Evolutionary conservation across 2,113 vertebrate genomes (phyloP).

Genomic region (Thalassarche chlororhynchos): DNA sequence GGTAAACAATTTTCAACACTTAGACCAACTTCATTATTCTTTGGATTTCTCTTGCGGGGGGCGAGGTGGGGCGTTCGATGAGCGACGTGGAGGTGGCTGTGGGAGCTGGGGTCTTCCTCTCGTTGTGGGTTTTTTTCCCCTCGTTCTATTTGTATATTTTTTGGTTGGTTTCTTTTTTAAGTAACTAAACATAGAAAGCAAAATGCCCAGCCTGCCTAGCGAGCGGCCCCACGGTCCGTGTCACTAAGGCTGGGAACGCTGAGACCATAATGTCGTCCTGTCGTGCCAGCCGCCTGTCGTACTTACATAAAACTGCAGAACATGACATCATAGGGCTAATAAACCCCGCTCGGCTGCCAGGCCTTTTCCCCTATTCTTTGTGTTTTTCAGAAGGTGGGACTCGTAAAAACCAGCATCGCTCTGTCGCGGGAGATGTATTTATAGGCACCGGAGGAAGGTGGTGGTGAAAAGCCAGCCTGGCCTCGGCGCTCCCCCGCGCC

Average conservation of each 20-base stretch:
- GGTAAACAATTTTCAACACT: background rate
- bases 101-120: background rate
- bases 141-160: background rate
- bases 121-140: background rate
- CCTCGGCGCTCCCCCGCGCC: background rate
- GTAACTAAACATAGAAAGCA: background rate
- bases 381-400: conserved; percentile 25
- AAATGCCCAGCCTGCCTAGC: background rate
- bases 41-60: background rate
- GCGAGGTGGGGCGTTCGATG: background rate
- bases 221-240: background rate
- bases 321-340: conserved; percentile 54
- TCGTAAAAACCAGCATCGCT: conserved; percentile 49
- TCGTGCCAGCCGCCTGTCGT: conserved; percentile 48
- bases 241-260: too few species aligned
- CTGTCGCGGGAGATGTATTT: conserved; percentile 49
- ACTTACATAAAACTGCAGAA: conserved; percentile 48
- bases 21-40: background rate
- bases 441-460: conserved; percentile 62
- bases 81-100: too few species aligned
- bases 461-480: conserved; percentile 61
- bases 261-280: background rate
- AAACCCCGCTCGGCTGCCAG: conserved; percentile 53
- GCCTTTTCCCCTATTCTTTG: conserved; percentile 24
- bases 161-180: background rate